phyloP scores from a whole-genome alignment of 2,113 vertebrate species.

The Ploceus nigricollis region DNA sequence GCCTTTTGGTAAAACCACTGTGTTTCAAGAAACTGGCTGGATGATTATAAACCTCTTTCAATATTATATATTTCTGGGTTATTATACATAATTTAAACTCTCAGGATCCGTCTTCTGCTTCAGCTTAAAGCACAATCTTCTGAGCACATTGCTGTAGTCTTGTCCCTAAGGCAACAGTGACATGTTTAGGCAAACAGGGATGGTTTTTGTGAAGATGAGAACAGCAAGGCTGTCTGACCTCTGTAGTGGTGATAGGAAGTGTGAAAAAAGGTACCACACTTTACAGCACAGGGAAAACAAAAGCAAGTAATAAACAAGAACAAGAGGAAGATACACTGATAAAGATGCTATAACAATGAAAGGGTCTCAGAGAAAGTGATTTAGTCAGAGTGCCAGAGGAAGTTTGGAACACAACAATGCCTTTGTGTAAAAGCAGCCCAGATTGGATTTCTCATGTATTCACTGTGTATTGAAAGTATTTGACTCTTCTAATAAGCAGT shows the following conservation, averaged over 20 bases:
- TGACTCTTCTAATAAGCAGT: not conserved
- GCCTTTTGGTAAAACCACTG: not conserved
- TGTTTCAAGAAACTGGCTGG: not conserved
- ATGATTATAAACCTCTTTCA: not conserved
- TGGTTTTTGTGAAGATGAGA: constrained; percentile 5
- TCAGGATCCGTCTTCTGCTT: not conserved
- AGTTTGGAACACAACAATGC: not conserved
- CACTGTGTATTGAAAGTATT: not conserved
- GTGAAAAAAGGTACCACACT: not conserved
- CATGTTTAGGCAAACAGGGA: not conserved
- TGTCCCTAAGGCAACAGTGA: not conserved
- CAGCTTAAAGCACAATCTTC: not conserved
- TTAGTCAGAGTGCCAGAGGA: not conserved
- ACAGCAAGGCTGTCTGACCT: not conserved
- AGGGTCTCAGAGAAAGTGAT: not conserved
- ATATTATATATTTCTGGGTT: not conserved
- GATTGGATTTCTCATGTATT: not conserved
- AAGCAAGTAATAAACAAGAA: not conserved
- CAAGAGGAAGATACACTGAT: not conserved
- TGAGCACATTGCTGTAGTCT: not conserved
- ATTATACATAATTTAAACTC: not conserved
- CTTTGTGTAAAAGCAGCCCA: not conserved
- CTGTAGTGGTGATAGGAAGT: not conserved
- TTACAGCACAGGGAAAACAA: not conserved
- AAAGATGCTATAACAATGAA: not conserved